phyloP scores from a whole-genome alignment of 2,113 vertebrate genomes.

The Kryptolebias marmoratus region DNA sequence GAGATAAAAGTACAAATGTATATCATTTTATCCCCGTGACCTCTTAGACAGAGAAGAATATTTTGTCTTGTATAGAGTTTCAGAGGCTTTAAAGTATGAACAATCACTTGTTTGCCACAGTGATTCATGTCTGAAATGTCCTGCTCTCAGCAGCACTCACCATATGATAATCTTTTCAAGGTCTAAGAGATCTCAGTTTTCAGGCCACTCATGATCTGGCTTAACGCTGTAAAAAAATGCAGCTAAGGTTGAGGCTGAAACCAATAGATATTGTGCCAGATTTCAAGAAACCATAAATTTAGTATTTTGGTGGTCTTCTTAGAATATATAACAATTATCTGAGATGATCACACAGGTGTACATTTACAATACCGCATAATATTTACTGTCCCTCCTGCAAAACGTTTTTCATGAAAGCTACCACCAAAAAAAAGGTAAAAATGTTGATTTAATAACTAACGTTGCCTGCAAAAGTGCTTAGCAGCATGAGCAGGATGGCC shows the following conservation, averaged over 20 bases:
- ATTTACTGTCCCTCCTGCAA: background rate
- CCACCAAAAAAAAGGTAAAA: background rate
- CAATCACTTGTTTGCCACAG: constrained; percentile 31
- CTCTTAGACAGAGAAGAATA: background rate
- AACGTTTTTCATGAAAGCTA: background rate
- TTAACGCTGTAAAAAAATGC: constrained; percentile 36
- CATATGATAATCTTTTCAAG: constrained; percentile 26
- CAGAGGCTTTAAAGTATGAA: constrained; percentile 32
- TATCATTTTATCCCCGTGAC: background rate
- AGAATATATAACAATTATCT: constrained; percentile 1
- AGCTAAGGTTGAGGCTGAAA: background rate
- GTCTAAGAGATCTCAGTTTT: constrained; percentile 22
- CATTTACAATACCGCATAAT: background rate
- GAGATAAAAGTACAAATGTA: background rate
- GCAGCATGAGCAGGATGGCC: constrained; percentile 8
- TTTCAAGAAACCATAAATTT: constrained; percentile 3
- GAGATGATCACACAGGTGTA: background rate
- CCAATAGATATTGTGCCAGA: constrained; percentile 1
- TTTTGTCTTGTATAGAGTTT: constrained; percentile 44
- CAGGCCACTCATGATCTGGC: constrained; percentile 14
- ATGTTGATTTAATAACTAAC: constrained; percentile 5
- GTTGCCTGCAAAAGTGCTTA: constrained; percentile 18
- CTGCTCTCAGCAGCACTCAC: constrained; percentile 26
- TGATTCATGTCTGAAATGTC: constrained; percentile 58
- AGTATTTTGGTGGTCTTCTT: background rate